Evolutionary conservation across 2,888 invertebrate species (phyloP), one percentile per base, ranked within the genome.

Genomic region (Aporophyla lueneburgensis): DNA sequence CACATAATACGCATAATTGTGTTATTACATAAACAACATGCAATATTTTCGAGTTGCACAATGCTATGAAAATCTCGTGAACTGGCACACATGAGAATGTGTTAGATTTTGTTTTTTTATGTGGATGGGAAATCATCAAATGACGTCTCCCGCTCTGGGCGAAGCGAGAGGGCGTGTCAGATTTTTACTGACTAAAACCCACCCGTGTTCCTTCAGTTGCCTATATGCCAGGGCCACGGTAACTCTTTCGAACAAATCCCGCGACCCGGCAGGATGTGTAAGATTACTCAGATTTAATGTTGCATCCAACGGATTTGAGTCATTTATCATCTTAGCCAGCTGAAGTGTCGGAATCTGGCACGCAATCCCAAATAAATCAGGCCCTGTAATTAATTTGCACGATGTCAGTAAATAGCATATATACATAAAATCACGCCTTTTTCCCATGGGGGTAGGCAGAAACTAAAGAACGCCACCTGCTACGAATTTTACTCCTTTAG

Each of bases 211-310:
- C 33, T 33, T 33, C 33, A 33, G 33, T 33, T 33, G 33, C 33
- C 33, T 33, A 33, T 33, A 33, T 33, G 33, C 33, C 33, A 33
- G 33, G 33, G 33, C 33, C 33, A 33, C 33, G 33, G 33, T 33
- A 33, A 33, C 33, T 33, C 33, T 33, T 33, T 33, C 33, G 33
- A 33, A 33, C 3, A 33, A 33, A 33, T 33, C 33, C 3, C 33
- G 33, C 33, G 33, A 33, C 33, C 33, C 3, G 33, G 33, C 33
- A 78, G 78, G 72, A 56, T 70, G 40, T 63, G 49, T 81, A 73
- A 72, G 73, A 86, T 86, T 83, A 81, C 81, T 56, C 74, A 75
- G 79, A 84, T 84, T 85, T 83, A 69, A 71, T 78, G 61, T 86
- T 85, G 84, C 81, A 78, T 81, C 73, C 61, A 71, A 67, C 53